Percentiles rank a stretch among this genome's conserved stretches.
Conservation (phyloP, 2,113 vertebrate genomes). For the Pipa parva region DNA sequence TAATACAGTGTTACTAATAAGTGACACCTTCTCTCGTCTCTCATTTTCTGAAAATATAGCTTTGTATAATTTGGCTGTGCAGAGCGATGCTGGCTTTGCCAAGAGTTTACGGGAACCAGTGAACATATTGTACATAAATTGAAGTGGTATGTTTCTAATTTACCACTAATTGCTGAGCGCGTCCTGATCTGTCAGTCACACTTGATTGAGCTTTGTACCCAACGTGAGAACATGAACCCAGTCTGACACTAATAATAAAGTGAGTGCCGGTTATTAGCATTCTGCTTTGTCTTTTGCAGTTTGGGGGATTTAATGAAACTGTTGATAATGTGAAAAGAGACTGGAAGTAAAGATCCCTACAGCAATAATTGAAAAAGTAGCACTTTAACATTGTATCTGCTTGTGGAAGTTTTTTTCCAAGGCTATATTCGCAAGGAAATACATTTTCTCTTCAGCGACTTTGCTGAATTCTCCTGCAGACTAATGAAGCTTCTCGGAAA, state of each 20-base stretch:
- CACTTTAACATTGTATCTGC: too few species aligned
- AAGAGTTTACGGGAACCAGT: constrained; percentile 32
- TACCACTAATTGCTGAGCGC: constrained; percentile 23
- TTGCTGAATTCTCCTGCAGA: too few species aligned
- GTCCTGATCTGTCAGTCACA: constrained; percentile 29
- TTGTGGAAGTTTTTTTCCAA: too few species aligned
- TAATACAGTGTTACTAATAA: not conserved
- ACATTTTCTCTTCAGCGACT: too few species aligned
- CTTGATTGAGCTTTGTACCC: constrained; percentile 10
- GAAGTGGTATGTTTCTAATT: constrained; percentile 29
- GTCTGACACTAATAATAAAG: constrained; percentile 9
- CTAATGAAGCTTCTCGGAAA: too few species aligned
- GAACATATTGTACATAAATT: constrained; percentile 38
- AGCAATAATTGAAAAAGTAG: constrained; percentile 1
- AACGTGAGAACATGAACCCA: constrained; percentile 19
- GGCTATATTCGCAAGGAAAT: too few species aligned
- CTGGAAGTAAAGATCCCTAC: not conserved
- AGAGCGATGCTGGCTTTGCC: constrained; percentile 9
- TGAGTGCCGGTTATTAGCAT: not conserved
- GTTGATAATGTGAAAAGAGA: not conserved
- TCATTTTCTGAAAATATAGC: constrained; percentile 10
- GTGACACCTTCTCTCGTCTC: not conserved
- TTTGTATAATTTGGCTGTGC: constrained; percentile 28
- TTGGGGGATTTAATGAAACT: not conserved
- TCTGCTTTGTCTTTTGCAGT: constrained; percentile 3